phyloP scores from a whole-genome alignment of 2,888 invertebrate genomes.

The Leptogaster cylindrica region DNA sequence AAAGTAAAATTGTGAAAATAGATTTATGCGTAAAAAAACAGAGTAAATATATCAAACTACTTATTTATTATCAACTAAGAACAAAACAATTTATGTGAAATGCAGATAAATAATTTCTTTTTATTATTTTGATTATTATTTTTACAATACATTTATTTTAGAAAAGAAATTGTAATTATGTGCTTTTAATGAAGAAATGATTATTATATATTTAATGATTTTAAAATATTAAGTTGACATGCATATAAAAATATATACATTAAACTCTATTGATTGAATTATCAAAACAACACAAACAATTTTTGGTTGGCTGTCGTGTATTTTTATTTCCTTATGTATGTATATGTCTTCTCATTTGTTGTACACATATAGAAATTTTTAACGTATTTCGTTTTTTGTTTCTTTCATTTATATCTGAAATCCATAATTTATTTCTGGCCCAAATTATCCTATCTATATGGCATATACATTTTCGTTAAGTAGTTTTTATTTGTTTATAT shows the following conservation, averaged over 20 bases:
- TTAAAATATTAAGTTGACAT: slow-evolving; percentile 34
- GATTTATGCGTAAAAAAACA: slow-evolving; percentile 14
- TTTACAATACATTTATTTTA: slow-evolving; percentile 32
- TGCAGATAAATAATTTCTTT: too few species aligned
- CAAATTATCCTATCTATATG: neutral
- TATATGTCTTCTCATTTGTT: slow-evolving; percentile 10
- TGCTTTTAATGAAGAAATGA: slow-evolving; percentile 25
- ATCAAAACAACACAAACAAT: slow-evolving; percentile 28
- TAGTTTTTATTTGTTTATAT: neutral
- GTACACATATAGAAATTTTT: slow-evolving; percentile 34
- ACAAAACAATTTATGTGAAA: slow-evolving; percentile 29
- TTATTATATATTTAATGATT: slow-evolving; percentile 37
- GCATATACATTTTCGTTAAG: neutral
- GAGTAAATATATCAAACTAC: slow-evolving; percentile 33
- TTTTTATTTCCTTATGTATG: slow-evolving; percentile 20
- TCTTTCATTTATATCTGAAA: neutral
- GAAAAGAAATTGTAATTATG: slow-evolving; percentile 28
- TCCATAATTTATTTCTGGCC: neutral
- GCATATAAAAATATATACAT: slow-evolving; percentile 36
- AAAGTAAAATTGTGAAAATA: slow-evolving; percentile 33
- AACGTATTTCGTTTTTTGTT: slow-evolving; percentile 13
- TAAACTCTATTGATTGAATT: slow-evolving; percentile 35
- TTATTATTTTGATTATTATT: too few species aligned
- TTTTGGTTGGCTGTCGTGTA: slow-evolving; percentile 27
- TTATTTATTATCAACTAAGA: slow-evolving; percentile 38